A percentile compares a stretch with the other conserved stretches of the same genome.
phyloP scores from a whole-genome alignment of 1,140 invertebrate genomes.

The Bacillus rossius region DNA sequence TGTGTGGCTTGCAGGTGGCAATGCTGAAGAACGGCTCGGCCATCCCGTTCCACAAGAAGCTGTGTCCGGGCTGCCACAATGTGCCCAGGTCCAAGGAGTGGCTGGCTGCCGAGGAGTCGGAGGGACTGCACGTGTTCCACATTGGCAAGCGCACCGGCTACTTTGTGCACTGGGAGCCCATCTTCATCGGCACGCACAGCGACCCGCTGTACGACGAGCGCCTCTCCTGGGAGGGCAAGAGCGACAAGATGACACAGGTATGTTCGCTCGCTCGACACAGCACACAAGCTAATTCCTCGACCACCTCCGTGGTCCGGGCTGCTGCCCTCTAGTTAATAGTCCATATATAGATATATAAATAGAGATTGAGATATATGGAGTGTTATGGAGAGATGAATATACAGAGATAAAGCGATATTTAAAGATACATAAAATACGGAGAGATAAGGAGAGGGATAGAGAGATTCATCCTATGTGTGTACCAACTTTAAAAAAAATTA shows the following conservation, averaged over 20 bases:
- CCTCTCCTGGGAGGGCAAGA: slow-evolving; percentile 84
- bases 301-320: background rate
- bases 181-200: slow-evolving; percentile 78
- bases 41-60: slow-evolving; percentile 86
- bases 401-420: background rate
- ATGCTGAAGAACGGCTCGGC: slow-evolving; percentile 72
- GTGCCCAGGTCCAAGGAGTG: slow-evolving; percentile 82
- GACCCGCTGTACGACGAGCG: slow-evolving; percentile 87
- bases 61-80: slow-evolving; percentile 83
- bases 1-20: slow-evolving; percentile 52
- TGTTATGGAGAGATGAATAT: background rate
- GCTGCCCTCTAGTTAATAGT: background rate
- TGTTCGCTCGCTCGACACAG: too few relatives aligned
- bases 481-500: too few relatives aligned
- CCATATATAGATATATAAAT: background rate
- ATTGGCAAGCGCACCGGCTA: slow-evolving; percentile 74
- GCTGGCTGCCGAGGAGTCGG: slow-evolving; percentile 63
- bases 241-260: slow-evolving; percentile 93
- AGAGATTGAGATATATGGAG: background rate
- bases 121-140: slow-evolving; percentile 71
- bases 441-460: too few relatives aligned
- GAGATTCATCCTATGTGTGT: too few relatives aligned
- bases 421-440: background rate
- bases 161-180: slow-evolving; percentile 85
- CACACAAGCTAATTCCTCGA: too few relatives aligned